Conservation (phyloP, 2,888 invertebrate species). For the Acrobasis suavella region DNA sequence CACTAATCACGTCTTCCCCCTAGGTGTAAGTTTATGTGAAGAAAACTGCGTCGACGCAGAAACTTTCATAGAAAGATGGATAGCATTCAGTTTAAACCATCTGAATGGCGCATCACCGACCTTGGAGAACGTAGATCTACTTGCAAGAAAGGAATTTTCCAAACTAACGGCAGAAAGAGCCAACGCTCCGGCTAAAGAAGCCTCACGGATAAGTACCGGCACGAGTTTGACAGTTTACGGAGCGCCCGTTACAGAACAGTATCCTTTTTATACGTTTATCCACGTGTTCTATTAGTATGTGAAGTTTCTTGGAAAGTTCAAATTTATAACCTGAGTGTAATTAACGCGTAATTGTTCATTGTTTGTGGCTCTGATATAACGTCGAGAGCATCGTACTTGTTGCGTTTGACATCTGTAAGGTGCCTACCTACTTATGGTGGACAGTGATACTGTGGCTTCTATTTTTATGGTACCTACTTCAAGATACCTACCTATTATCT, state of each 20-base stretch:
- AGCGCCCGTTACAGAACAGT: constrained; percentile 58
- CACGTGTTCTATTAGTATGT: constrained; percentile 57
- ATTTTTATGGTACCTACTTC: neutral
- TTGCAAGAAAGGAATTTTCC: constrained; percentile 85
- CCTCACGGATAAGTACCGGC: constrained; percentile 62
- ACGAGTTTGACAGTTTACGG: constrained; percentile 66
- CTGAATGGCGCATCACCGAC: constrained; percentile 84
- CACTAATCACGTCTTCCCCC: constrained; percentile 19
- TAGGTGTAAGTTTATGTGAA: constrained; percentile 85
- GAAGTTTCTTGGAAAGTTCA: constrained; percentile 18
- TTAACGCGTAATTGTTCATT: constrained; percentile 19
- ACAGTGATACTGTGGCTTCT: neutral
- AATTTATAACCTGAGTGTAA: constrained; percentile 14
- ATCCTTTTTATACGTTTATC: constrained; percentile 66
- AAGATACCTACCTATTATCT: neutral
- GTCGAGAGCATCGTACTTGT: constrained; percentile 4
- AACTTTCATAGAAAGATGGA: constrained; percentile 89
- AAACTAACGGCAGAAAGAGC: constrained; percentile 68
- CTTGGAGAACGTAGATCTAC: constrained; percentile 80
- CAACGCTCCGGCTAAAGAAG: constrained; percentile 61
- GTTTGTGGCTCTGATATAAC: constrained; percentile 15
- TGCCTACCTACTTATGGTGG: neutral
- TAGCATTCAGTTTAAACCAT: constrained; percentile 87
- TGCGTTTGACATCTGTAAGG: constrained; percentile 8
- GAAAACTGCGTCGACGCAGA: constrained; percentile 85